A percentile compares a stretch with the other conserved stretches of the same genome.
Evolutionary conservation across 2,888 invertebrate genomes (phyloP).

Genomic region (Agrilus biguttatus): DNA sequence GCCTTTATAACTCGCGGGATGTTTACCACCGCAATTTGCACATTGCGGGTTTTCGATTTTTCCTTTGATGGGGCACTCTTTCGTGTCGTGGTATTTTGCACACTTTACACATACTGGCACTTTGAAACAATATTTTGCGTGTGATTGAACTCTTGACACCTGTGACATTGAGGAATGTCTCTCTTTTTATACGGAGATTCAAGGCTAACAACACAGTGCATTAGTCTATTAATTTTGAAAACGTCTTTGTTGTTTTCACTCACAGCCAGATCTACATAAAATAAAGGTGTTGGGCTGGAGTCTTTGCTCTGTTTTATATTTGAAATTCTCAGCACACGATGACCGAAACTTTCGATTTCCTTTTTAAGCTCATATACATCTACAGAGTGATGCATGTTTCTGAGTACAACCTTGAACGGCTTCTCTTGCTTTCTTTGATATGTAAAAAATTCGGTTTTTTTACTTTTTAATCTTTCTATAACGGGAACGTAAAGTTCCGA

Average conservation of each 20-base stretch:
- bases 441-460: too few relatives aligned
- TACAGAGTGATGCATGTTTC: too few relatives aligned
- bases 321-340: constrained; percentile 1
- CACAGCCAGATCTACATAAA: background rate
- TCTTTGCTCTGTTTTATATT: background rate
- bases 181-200: constrained; percentile 3
- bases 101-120: constrained; percentile 4
- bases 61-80: constrained; percentile 2
- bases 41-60: constrained; percentile 2
- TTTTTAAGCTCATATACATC: too few relatives aligned
- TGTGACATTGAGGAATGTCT: constrained; percentile 1
- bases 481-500: too few relatives aligned
- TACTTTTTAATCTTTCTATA: too few relatives aligned
- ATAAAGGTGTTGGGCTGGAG: background rate
- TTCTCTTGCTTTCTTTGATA: too few relatives aligned
- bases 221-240: background rate
- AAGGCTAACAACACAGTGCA: background rate
- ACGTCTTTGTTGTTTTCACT: constrained; percentile 3
- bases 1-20: constrained; percentile 4
- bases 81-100: background rate
- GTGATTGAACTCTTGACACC: constrained; percentile 5
- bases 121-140: constrained; percentile 3
- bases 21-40: constrained; percentile 5
- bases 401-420: too few relatives aligned
- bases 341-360: too few relatives aligned